phyloP scores from a whole-genome alignment of 2,113 vertebrate species.

The Hydropotes inermis region DNA sequence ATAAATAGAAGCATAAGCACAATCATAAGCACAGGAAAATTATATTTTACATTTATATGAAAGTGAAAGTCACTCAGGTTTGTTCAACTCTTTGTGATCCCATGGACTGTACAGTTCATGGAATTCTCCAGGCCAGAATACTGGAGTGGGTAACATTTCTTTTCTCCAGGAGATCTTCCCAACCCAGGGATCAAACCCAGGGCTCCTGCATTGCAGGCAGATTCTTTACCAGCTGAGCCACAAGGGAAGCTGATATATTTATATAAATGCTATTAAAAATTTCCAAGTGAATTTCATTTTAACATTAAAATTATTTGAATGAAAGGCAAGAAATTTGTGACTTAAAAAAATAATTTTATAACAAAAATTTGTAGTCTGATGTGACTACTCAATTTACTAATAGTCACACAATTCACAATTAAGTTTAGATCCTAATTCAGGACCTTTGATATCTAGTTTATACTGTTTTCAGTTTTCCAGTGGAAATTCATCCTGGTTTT shows the following conservation, averaged over 20 bases:
- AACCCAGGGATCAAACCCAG: background rate
- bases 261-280: background rate
- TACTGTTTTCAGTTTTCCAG: background rate
- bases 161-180: background rate
- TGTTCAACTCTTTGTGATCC: background rate
- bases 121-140: background rate
- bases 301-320: background rate
- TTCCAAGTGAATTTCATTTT: background rate
- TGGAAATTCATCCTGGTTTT: background rate
- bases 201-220: background rate
- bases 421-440: background rate
- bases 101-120: background rate
- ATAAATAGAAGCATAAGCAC: background rate
- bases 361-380: background rate
- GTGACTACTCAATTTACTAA: background rate
- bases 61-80: background rate
- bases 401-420: background rate
- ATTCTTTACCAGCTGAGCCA: background rate
- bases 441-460: background rate
- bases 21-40: background rate
- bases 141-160: background rate
- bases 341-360: background rate
- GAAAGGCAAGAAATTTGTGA: background rate
- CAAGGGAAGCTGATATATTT: background rate
- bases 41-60: background rate